Conservation (phyloP, 2,888 invertebrate genomes). For the Dexiosoma caninum region DNA sequence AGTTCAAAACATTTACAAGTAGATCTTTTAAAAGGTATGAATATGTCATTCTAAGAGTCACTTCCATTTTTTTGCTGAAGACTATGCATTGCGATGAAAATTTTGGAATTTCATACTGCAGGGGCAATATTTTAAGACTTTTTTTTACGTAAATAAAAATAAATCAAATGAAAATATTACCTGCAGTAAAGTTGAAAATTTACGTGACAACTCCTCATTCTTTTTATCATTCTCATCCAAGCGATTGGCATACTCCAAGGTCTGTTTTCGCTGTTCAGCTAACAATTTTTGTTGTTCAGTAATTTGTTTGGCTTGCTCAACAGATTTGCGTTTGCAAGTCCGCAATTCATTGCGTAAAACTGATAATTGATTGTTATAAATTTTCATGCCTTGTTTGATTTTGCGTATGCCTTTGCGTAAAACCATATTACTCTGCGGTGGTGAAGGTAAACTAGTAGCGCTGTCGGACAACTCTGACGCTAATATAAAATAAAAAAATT, state of each 20-base stretch:
- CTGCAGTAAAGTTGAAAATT: conserved; percentile 91
- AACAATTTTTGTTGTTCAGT: conserved; percentile 86
- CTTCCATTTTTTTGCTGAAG: too few relatives aligned
- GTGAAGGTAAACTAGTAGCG: conserved; percentile 79
- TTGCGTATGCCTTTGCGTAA: conserved; percentile 90
- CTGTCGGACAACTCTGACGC: conserved; percentile 76
- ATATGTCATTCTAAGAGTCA: too few relatives aligned
- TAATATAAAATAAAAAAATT: conserved; percentile 57
- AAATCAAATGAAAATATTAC: conserved; percentile 75
- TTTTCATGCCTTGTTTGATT: conserved; percentile 93
- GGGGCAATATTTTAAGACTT: too few relatives aligned
- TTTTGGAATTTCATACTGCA: too few relatives aligned
- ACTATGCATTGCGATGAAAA: too few relatives aligned
- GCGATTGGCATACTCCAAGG: conserved; percentile 88
- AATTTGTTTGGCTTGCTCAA: conserved; percentile 91
- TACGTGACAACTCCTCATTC: conserved; percentile 92
- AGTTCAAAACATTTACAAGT: too few relatives aligned
- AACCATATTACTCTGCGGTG: conserved; percentile 91
- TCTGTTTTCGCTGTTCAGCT: conserved; percentile 86
- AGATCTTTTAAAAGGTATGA: too few relatives aligned
- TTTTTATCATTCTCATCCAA: conserved; percentile 94
- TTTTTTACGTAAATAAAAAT: too few relatives aligned
- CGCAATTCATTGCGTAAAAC: conserved; percentile 88
- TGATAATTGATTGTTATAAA: conserved; percentile 89
- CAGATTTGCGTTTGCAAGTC: conserved; percentile 88